Conservation (phyloP, 2,797 vertebrate species). For the Acanthurus lineatus region DNA sequence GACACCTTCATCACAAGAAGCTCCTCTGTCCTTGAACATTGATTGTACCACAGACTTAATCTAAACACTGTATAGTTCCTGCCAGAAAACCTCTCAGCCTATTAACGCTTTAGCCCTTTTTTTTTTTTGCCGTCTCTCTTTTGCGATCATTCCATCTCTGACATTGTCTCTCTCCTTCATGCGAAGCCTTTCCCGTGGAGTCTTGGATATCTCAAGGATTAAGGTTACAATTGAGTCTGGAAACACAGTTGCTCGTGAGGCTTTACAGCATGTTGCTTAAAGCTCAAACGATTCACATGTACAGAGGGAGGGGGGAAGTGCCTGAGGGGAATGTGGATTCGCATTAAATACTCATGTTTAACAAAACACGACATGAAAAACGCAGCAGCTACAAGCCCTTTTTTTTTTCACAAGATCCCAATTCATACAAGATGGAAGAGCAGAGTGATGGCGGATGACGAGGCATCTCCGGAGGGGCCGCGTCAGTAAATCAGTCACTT, state of each 20-base stretch:
- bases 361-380: constrained; percentile 9
- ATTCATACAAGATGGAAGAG: constrained; percentile 7
- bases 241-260: constrained; percentile 28
- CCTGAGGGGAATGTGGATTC: background rate
- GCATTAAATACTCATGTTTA: background rate
- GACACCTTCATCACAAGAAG: constrained; percentile 76
- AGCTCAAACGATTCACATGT: constrained; percentile 16
- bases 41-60: constrained; percentile 71
- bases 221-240: constrained; percentile 21
- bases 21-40: constrained; percentile 76
- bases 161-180: constrained; percentile 52
- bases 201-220: constrained; percentile 36
- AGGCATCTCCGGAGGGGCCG: constrained; percentile 18
- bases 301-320: background rate
- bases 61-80: constrained; percentile 70
- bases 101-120: constrained; percentile 61
- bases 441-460: constrained; percentile 14
- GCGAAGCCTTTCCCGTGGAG: constrained; percentile 9
- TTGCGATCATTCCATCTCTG: constrained; percentile 48
- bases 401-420: background rate
- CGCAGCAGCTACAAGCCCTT: background rate
- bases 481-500: constrained; percentile 76
- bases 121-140: constrained; percentile 1
- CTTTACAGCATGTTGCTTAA: constrained; percentile 21
- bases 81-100: constrained; percentile 77